phyloP scores from a whole-genome alignment of 2,888 invertebrate genomes.

The Philhelius pedissequus region DNA sequence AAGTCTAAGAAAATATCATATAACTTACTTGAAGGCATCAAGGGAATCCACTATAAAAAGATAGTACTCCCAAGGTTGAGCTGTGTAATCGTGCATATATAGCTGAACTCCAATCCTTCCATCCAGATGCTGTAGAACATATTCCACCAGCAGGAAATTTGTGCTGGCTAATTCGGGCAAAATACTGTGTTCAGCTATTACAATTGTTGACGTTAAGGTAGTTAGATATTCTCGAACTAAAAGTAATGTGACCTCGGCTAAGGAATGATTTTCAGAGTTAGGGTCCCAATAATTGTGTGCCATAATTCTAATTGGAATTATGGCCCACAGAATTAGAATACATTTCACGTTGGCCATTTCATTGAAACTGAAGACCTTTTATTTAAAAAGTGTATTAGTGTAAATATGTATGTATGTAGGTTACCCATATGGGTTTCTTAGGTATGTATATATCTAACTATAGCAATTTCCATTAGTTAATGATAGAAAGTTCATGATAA shows the following conservation, averaged over 20 bases:
- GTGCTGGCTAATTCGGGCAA: neutral
- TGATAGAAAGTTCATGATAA: no score
- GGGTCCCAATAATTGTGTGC: neutral
- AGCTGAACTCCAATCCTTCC: conserved; percentile 70
- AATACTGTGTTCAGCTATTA: neutral
- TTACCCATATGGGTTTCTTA: no score
- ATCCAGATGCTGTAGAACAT: conserved; percentile 67
- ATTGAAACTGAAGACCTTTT: neutral
- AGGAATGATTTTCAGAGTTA: neutral
- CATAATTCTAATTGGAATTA: neutral
- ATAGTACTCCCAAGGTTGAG: conserved; percentile 69
- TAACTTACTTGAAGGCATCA: conserved; percentile 57
- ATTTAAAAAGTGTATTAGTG: no score
- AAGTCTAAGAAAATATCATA: neutral
- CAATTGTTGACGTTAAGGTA: neutral
- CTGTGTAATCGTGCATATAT: conserved; percentile 48
- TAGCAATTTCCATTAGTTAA: no score
- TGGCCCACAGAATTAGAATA: neutral
- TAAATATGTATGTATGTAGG: neutral
- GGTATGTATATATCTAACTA: no score
- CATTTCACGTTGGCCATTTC: neutral
- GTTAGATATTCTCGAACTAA: neutral
- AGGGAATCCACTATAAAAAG: conserved; percentile 72
- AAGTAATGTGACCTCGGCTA: neutral
- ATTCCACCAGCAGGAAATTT: neutral